Evolutionary conservation across 2,113 vertebrate species (phyloP), one percentile per base, ranked within the genome.

Genomic region (Melanostigma gelatinosum): DNA sequence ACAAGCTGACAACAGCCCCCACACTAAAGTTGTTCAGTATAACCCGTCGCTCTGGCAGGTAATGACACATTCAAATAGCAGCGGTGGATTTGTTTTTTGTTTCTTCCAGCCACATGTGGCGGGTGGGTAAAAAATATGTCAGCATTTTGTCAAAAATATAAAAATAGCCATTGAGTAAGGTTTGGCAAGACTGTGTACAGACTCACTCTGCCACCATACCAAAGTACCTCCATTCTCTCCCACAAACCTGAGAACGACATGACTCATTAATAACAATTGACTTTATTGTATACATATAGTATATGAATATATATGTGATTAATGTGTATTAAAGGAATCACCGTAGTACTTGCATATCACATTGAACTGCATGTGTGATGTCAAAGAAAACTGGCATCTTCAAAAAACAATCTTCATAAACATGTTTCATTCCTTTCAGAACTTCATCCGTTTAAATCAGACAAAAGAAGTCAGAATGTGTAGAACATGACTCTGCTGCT

Each of bases 61-160:
- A 11, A 9, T 63, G 34, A 34, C 32, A 34, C 32, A 34, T 34
- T 74, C 20, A 20, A 75, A 52, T 54, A 18, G 20, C 58, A 24
- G 20, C 11, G 20, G 12, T 50, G 10, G 10, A 11, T 15, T 34
- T n/a, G 20, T 54, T 20, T 57, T 57, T 67, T 46, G 20, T 57
- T 44, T 66, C 12, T 6, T 36, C 32, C 22, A 13, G 76, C 20
- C 8, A 29, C n/a, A 50, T 64, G 12, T 72, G 48, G 68, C 20
- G 24, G 15, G 4, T 42, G 64, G 65, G 8, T 38, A 38, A 29
- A 60, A 20, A 44, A 44, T 64, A 44, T 54, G n/a, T 64, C 61
- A n/a, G n/a, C 44, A 65, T 64, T 44, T 57, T 72, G 46, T 54
- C 46, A 63, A 42, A 54, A 63, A 62, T 40, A 63, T n/a, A 57